Evolutionary conservation across 2,888 invertebrate species (phyloP).

Genomic region (Anthophora plumipes): DNA sequence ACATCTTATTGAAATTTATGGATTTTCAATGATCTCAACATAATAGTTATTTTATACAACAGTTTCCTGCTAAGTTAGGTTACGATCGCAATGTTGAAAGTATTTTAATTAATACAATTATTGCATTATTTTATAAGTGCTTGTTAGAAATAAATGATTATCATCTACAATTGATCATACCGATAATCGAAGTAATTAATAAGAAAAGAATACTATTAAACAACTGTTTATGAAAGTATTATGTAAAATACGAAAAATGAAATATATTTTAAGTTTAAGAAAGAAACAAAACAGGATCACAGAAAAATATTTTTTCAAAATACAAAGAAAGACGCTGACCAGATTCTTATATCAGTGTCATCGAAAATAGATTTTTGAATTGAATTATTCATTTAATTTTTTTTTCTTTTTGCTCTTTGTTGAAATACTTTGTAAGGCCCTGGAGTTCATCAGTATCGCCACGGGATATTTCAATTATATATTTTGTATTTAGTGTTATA

Average conservation of each 20-base stretch:
- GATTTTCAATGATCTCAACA: not conserved
- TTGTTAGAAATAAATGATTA: not conserved
- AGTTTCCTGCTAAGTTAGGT: not conserved
- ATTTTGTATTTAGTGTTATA: constrained; percentile 35
- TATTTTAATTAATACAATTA: constrained; percentile 7
- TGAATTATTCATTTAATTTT: constrained; percentile 26
- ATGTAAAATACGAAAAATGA: not conserved
- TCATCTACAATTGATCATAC: not conserved
- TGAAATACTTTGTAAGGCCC: constrained; percentile 53
- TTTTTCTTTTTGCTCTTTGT: constrained; percentile 12
- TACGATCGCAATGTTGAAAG: constrained; percentile 4
- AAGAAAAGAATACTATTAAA: not conserved
- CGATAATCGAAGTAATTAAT: not conserved
- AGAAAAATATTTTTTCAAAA: not conserved
- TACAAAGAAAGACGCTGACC: not conserved
- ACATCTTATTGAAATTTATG: not conserved
- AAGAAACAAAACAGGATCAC: not conserved
- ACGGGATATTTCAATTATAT: constrained; percentile 52
- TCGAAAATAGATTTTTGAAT: constrained; percentile 21
- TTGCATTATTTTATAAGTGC: constrained; percentile 4
- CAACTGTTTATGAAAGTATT: constrained; percentile 1
- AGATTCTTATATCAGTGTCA: constrained; percentile 26
- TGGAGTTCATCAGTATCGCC: constrained; percentile 42
- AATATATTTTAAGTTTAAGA: not conserved
- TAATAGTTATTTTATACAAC: not conserved